Conservation (phyloP, 2,113 vertebrate genomes). For the Connochaetes taurinus region DNA sequence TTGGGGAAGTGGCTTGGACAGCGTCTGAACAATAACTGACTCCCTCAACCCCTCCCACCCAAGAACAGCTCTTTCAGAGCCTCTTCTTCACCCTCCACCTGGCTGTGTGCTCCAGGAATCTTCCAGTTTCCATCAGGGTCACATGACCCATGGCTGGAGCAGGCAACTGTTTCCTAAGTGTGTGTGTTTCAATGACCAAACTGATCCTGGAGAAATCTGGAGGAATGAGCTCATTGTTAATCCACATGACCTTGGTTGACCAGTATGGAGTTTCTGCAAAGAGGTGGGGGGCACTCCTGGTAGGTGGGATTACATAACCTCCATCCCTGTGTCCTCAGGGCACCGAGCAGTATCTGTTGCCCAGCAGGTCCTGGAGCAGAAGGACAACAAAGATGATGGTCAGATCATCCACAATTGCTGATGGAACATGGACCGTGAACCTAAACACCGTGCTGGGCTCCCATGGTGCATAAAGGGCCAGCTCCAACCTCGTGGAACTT, state of each 20-base stretch:
- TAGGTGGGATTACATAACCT: accelerated
- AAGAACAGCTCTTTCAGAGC: too few relatives aligned
- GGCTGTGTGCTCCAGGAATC: not conserved
- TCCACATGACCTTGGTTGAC: accelerated
- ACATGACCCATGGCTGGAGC: not conserved
- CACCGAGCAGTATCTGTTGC: accelerated
- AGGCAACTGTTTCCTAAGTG: not conserved
- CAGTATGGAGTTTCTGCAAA: not conserved
- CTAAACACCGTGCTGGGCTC: not conserved
- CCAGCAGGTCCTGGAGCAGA: not conserved
- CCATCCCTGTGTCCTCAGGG: not conserved
- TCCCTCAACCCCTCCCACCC: accelerated
- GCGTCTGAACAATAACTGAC: too few relatives aligned
- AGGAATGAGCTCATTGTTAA: not conserved
- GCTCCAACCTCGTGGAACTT: not conserved
- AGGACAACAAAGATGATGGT: not conserved
- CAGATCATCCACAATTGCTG: not conserved
- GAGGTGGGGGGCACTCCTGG: accelerated
- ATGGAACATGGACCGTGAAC: accelerated
- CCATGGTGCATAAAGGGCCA: accelerated
- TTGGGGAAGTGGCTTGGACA: not conserved
- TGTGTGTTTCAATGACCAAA: not conserved
- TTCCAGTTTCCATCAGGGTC: not conserved
- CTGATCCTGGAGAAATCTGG: not conserved
- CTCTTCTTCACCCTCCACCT: not conserved